A percentile compares a stretch with the other conserved stretches of the same genome.
Conservation (phyloP, 2,888 invertebrate genomes). For the Ichneumoninae sp. region DNA sequence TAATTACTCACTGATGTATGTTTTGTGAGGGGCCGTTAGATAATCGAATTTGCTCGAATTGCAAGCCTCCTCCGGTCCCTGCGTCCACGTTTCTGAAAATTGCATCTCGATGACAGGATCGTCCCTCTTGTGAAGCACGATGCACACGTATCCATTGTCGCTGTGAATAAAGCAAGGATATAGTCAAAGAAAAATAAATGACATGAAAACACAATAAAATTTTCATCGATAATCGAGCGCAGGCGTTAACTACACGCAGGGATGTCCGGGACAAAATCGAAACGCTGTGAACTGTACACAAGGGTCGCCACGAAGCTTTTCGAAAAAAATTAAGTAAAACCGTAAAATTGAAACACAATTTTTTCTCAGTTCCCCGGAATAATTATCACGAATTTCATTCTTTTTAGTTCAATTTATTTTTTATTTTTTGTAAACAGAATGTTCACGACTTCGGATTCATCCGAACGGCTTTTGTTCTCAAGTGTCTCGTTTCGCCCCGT, state of each 20-base stretch:
- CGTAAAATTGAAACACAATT: no score
- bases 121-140: conserved; percentile 89
- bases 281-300: no score
- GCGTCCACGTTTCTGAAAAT: conserved; percentile 85
- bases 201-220: conserved; percentile 31
- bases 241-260: neutral
- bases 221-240: neutral
- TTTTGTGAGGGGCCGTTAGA: conserved; percentile 86
- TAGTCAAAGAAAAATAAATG: conserved; percentile 32
- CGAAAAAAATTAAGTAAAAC: no score
- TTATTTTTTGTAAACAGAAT: no score
- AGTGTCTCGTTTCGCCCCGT: no score
- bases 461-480: no score
- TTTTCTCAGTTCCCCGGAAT: no score
- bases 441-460: no score
- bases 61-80: conserved; percentile 88
- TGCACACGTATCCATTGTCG: conserved; percentile 91
- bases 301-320: no score
- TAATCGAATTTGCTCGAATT: conserved; percentile 85
- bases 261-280: neutral
- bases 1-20: conserved; percentile 87
- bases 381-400: no score
- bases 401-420: no score
- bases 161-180: conserved; percentile 85
- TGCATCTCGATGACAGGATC: conserved; percentile 90